Percentiles rank a stretch among this genome's conserved stretches.
These are phyloP conservation scores for Umimayanthus kanabou DNA, from an alignment of 92 coral and sea anemone species.

Conservation along the genomic window DNA sequence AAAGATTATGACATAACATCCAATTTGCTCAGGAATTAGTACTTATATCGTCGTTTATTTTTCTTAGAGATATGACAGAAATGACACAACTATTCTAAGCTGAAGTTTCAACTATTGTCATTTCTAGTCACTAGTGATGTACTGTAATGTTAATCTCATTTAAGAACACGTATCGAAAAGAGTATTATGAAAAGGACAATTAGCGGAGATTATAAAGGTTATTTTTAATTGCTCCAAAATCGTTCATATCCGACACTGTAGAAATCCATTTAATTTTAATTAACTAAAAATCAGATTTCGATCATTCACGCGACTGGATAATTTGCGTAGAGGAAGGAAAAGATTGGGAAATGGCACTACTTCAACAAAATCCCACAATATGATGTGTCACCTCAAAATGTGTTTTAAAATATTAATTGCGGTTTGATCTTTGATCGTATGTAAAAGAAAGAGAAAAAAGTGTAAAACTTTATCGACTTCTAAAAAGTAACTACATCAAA, in stretches of 20 bases:
- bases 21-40: not conserved
- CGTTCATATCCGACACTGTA: not conserved
- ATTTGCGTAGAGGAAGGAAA: not conserved
- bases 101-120: too few relatives aligned
- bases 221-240: not conserved
- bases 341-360: not conserved
- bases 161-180: not conserved
- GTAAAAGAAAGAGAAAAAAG: not conserved
- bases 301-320: not conserved
- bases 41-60: not conserved
- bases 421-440: conserved; percentile 32
- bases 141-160: not conserved
- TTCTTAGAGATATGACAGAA: not conserved
- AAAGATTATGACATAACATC: not conserved
- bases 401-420: conserved; percentile 12
- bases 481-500: not conserved
- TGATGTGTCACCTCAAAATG: not conserved
- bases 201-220: not conserved
- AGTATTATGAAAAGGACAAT: not conserved
- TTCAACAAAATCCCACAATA: not conserved
- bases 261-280: not conserved
- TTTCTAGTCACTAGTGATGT: not conserved
- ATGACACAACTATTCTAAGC: not conserved
- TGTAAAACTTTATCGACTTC: not conserved
- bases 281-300: not conserved